A percentile compares a stretch with the other conserved stretches of the same genome.
Conservation (phyloP, 2,888 invertebrate species). For the Oscheius sp. region DNA sequence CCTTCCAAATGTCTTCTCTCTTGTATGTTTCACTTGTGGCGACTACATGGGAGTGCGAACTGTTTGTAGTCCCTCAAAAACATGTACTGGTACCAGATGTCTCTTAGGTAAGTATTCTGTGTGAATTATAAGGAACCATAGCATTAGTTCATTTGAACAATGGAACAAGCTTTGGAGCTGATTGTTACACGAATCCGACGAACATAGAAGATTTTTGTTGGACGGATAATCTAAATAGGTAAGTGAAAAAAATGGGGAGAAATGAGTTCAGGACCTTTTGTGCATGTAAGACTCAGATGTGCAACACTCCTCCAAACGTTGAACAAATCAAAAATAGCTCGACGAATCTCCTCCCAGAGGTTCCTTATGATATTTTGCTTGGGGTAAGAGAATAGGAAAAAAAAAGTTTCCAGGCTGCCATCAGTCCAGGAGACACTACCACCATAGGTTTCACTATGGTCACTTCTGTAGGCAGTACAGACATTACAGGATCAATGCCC, state of each 20-base stretch:
- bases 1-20: neutral
- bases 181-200: neutral
- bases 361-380: conserved; percentile 2
- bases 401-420: no score
- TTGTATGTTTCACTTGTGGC: conserved; percentile 14
- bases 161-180: neutral
- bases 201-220: conserved; percentile 13
- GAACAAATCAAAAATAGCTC: neutral
- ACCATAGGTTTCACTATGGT: no score
- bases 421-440: no score
- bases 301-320: neutral
- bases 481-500: no score
- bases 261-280: conserved; percentile 7
- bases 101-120: neutral
- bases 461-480: no score
- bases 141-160: conserved; percentile 1
- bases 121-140: no score
- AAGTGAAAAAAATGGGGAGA: neutral
- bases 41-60: neutral
- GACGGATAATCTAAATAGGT: conserved; percentile 10
- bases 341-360: conserved; percentile 18
- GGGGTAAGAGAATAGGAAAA: no score
- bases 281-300: conserved; percentile 20
- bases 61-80: neutral
- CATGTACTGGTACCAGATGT: conserved; percentile 8